Percentiles rank a stretch among this genome's conserved stretches.
Evolutionary conservation across 2,797 vertebrate genomes (phyloP).

Genomic region (Mastacembelus armatus): DNA sequence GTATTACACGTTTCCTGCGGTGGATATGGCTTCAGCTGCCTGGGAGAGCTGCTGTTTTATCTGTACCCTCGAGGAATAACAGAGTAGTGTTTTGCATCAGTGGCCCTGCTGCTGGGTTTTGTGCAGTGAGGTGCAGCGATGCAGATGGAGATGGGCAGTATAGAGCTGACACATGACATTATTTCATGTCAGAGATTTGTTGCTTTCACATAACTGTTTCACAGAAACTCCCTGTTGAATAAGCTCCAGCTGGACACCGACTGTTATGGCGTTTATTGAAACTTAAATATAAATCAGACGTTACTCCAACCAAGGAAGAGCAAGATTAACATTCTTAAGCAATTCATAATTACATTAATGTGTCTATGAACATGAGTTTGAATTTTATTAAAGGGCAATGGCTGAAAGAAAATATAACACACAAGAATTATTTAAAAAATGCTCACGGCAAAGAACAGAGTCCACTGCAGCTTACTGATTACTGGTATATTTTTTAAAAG

Average conservation of each 20-base stretch:
- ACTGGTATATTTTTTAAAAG: no score
- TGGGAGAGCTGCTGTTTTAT: slow-evolving; percentile 47
- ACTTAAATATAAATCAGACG: neutral
- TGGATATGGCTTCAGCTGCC: slow-evolving; percentile 40
- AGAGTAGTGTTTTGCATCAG: slow-evolving; percentile 53
- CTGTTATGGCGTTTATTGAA: slow-evolving; percentile 22
- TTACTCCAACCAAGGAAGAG: neutral
- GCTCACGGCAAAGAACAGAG: no score
- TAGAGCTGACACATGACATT: slow-evolving; percentile 67
- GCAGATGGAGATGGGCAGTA: slow-evolving; percentile 66
- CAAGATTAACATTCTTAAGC: neutral
- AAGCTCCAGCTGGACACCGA: slow-evolving; percentile 41
- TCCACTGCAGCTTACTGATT: no score
- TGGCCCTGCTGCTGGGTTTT: slow-evolving; percentile 50
- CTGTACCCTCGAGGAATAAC: slow-evolving; percentile 50
- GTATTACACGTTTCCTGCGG: slow-evolving; percentile 26
- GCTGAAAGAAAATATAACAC: no score
- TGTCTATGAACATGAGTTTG: no score
- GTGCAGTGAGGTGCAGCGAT: slow-evolving; percentile 68
- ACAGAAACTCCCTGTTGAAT: slow-evolving; percentile 39
- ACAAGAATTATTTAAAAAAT: no score
- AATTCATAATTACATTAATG: neutral
- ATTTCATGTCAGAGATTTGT: slow-evolving; percentile 58
- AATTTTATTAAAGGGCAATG: no score
- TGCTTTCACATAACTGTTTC: slow-evolving; percentile 45